Percentiles rank a stretch among this genome's conserved stretches.
Evolutionary conservation across 1,140 invertebrate species (phyloP).

Genomic region (Harlomillsia oculata): DNA sequence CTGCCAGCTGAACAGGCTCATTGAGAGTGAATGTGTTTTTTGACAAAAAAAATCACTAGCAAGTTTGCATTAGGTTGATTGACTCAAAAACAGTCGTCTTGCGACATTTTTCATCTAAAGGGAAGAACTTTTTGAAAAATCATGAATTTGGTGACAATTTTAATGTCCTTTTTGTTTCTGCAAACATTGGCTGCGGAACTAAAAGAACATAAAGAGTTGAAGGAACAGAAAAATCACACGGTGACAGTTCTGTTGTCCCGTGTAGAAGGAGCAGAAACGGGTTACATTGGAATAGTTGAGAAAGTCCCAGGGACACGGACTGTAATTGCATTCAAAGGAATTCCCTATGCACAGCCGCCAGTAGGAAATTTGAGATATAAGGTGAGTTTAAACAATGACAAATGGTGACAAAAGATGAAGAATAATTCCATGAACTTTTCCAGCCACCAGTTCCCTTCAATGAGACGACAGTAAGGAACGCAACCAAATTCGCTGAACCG

Average conservation of each 20-base stretch:
- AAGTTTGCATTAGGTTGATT: too few relatives aligned
- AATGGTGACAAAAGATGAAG: background rate
- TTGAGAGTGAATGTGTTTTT: too few relatives aligned
- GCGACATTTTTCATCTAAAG: too few relatives aligned
- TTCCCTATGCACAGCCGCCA: slow-evolving; percentile 42
- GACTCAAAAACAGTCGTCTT: too few relatives aligned
- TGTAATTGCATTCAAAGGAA: slow-evolving; percentile 38
- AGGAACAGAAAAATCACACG: background rate
- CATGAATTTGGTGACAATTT: background rate
- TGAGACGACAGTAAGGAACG: slow-evolving; percentile 19
- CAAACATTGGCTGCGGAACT: background rate
- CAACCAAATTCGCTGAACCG: slow-evolving; percentile 10
- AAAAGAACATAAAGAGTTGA: background rate
- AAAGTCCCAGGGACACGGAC: slow-evolving; percentile 10
- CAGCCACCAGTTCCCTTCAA: slow-evolving; percentile 25
- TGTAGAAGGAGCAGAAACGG: slow-evolving; percentile 1
- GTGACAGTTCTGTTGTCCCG: slow-evolving; percentile 1
- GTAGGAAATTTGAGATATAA: slow-evolving; percentile 40
- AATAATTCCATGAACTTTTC: background rate
- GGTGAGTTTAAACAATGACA: slow-evolving; percentile 27
- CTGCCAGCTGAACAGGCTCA: too few relatives aligned
- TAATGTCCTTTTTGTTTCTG: background rate
- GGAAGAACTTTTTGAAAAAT: too few relatives aligned
- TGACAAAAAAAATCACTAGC: too few relatives aligned
- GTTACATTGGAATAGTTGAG: slow-evolving; percentile 23